phyloP scores from a whole-genome alignment of 2,113 vertebrate genomes.

The Podarcis muralis region DNA sequence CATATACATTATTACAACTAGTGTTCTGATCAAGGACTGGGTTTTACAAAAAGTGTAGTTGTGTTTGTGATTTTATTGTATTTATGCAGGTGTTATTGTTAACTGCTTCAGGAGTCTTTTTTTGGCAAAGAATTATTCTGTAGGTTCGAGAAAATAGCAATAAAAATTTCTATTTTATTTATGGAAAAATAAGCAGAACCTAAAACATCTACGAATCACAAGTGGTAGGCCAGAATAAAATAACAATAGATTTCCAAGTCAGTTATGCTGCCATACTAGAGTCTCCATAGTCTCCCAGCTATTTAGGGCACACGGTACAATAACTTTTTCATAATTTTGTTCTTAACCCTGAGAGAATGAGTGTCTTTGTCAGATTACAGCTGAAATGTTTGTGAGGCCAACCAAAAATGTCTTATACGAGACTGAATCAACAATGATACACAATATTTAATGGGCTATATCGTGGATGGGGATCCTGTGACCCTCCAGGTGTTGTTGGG shows the following conservation, averaged over 20 bases:
- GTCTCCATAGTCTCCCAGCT: not conserved
- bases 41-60: no score
- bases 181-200: not conserved
- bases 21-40: no score
- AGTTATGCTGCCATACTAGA: not conserved
- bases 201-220: not conserved
- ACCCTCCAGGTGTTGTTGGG: no score
- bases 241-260: not conserved
- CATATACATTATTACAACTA: no score
- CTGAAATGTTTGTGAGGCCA: not conserved
- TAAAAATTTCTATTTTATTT: not conserved
- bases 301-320: not conserved
- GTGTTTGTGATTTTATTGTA: not conserved
- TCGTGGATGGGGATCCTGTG: no score
- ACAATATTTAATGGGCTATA: not conserved
- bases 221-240: not conserved
- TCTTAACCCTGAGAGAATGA: not conserved
- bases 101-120: not conserved
- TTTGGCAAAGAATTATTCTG: not conserved
- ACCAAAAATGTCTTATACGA: not conserved
- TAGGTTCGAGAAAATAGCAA: not conserved
- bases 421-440: not conserved
- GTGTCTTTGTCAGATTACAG: not conserved
- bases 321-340: not conserved
- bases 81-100: not conserved